These are phyloP conservation scores for Plagodis pulveraria DNA, from an alignment of 2,888 invertebrate genomes.

Conservation along the genomic window DNA sequence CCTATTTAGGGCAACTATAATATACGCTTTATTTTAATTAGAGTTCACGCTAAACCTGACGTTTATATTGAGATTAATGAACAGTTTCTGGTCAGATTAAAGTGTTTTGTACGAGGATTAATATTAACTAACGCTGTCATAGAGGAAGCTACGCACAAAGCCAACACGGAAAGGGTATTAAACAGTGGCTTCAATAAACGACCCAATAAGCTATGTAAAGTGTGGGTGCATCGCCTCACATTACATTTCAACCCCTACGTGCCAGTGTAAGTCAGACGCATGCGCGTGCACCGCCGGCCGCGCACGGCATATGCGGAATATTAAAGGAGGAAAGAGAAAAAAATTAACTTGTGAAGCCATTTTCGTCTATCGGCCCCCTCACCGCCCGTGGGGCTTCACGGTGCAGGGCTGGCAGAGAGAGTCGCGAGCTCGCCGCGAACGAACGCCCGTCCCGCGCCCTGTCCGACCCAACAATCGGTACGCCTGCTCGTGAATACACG, in stretches of 20 bases:
- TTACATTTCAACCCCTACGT: conserved; percentile 79
- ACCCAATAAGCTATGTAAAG: conserved; percentile 84
- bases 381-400: conserved; percentile 71
- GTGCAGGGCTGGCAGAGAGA: conserved; percentile 72
- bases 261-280: conserved; percentile 68
- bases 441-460: conserved; percentile 51
- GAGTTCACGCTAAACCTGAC: conserved; percentile 40
- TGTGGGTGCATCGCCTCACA: conserved; percentile 82
- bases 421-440: conserved; percentile 65
- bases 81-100: conserved; percentile 57
- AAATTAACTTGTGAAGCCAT: conserved; percentile 85
- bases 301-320: conserved; percentile 84
- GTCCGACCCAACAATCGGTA: conserved; percentile 45
- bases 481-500: conserved; percentile 62
- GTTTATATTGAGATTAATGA: conserved; percentile 69
- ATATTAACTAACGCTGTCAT: conserved; percentile 60
- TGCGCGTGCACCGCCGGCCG: conserved; percentile 79
- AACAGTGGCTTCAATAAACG: conserved; percentile 81
- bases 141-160: conserved; percentile 75
- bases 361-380: conserved; percentile 83
- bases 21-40: conserved; percentile 24
- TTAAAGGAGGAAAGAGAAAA: conserved; percentile 85
- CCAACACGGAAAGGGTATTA: conserved; percentile 81
- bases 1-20: conserved; percentile 6
- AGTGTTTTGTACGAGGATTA: conserved; percentile 71